Conservation (phyloP, 2,888 invertebrate species). For the Agonopterix arenella region DNA sequence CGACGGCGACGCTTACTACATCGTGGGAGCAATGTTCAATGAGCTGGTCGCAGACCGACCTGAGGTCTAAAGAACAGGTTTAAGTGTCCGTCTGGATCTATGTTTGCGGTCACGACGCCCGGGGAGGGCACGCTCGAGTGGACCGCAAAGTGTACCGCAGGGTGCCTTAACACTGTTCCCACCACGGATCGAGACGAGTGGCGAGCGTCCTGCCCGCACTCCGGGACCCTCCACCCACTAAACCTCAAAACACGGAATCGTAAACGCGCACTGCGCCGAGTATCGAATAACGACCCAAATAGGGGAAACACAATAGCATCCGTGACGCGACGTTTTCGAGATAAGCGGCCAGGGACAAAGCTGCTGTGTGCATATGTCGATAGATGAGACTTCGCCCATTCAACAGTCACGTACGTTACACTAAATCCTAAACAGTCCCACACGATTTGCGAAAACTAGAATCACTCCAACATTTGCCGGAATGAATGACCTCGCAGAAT, state of each 20-base stretch:
- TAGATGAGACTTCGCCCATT: constrained; percentile 34
- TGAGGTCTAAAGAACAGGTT: constrained; percentile 50
- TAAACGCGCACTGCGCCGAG: constrained; percentile 23
- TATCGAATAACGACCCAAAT: constrained; percentile 48
- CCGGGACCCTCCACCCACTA: constrained; percentile 21
- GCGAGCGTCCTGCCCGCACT: not conserved
- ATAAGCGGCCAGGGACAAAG: constrained; percentile 38
- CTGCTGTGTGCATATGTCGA: constrained; percentile 24
- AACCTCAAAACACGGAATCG: constrained; percentile 38
- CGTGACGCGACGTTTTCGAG: constrained; percentile 43
- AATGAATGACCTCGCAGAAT: constrained; percentile 14
- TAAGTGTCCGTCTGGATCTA: constrained; percentile 31
- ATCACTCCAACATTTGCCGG: constrained; percentile 13
- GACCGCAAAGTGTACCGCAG: constrained; percentile 57
- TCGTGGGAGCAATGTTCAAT: constrained; percentile 31
- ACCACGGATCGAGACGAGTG: not conserved
- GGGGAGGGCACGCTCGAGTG: constrained; percentile 46
- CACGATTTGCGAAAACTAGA: constrained; percentile 26
- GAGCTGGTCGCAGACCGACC: constrained; percentile 14
- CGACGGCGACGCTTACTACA: constrained; percentile 16
- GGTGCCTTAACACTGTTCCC: constrained; percentile 3
- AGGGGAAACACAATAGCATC: constrained; percentile 45
- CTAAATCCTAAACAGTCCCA: constrained; percentile 22
- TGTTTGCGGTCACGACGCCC: constrained; percentile 60
- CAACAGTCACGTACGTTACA: constrained; percentile 54